Evolutionary conservation across 2,888 invertebrate species (phyloP).

Genomic region (Deilephila elpenor): DNA sequence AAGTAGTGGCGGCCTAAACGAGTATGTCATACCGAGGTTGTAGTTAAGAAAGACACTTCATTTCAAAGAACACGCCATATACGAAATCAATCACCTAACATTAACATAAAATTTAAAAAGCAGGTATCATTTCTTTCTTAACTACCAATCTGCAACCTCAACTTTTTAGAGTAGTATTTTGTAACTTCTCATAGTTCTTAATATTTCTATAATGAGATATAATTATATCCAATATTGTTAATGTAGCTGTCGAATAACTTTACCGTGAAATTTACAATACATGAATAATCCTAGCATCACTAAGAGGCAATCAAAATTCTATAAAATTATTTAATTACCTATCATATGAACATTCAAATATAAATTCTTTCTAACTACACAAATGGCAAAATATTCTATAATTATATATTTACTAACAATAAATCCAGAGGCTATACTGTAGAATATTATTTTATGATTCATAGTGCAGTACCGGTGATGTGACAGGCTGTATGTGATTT

Average conservation of each 20-base stretch:
- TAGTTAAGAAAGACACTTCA: not conserved
- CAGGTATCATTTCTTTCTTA: not conserved
- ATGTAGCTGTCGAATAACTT: slow-evolving; percentile 2
- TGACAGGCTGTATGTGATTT: no score
- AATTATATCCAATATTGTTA: not conserved
- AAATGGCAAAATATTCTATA: no score
- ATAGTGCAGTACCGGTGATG: no score
- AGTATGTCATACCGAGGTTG: slow-evolving; percentile 39
- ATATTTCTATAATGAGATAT: not conserved
- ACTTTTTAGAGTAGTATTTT: slow-evolving; percentile 9
- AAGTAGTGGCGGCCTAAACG: slow-evolving; percentile 55
- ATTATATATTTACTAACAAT: no score
- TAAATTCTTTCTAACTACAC: no score
- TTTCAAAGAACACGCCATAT: not conserved
- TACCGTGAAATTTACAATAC: not conserved
- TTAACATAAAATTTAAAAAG: not conserved
- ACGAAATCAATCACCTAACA: not conserved
- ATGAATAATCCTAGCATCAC: no score
- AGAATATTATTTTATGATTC: no score
- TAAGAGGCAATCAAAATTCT: no score
- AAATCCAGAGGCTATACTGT: no score
- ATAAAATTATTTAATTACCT: no score
- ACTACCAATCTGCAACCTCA: not conserved
- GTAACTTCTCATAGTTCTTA: not conserved
- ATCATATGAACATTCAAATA: no score